Conservation (phyloP, 2,888 invertebrate species). For the Mythimna vitellina region DNA sequence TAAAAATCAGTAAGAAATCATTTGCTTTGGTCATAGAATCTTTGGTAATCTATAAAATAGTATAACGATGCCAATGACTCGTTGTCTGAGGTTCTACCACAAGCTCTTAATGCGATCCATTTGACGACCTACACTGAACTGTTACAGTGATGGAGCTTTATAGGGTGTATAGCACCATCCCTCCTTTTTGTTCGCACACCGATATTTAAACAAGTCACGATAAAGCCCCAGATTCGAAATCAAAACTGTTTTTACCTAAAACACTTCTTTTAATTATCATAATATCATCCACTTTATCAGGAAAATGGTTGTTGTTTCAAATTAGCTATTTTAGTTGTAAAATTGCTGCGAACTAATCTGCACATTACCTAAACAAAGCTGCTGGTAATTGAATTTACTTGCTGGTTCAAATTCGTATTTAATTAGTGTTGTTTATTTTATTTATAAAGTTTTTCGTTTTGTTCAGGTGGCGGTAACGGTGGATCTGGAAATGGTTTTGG, state of each 20-base stretch:
- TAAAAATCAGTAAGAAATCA: neutral
- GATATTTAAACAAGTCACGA: too few relatives aligned
- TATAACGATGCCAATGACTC: neutral
- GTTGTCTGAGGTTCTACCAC: neutral
- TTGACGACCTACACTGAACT: too few relatives aligned
- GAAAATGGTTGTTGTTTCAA: constrained; percentile 26
- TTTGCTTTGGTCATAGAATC: neutral
- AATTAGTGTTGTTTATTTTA: constrained; percentile 10
- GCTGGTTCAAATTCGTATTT: constrained; percentile 31
- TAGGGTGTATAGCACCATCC: too few relatives aligned
- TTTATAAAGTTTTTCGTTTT: constrained; percentile 32
- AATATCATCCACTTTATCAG: neutral
- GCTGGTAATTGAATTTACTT: constrained; percentile 50
- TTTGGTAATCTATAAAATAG: neutral
- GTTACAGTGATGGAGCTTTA: too few relatives aligned
- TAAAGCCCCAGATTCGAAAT: neutral
- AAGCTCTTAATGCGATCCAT: too few relatives aligned
- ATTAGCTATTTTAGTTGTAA: constrained; percentile 25
- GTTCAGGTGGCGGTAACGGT: constrained; percentile 67
- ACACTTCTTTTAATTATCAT: neutral
- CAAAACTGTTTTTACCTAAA: constrained; percentile 5
- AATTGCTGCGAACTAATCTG: constrained; percentile 30
- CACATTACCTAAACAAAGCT: constrained; percentile 40
- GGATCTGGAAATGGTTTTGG: constrained; percentile 74
- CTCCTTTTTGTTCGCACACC: too few relatives aligned